Conservation (phyloP, 1,140 invertebrate genomes). For the Lepidurus arcticus region DNA sequence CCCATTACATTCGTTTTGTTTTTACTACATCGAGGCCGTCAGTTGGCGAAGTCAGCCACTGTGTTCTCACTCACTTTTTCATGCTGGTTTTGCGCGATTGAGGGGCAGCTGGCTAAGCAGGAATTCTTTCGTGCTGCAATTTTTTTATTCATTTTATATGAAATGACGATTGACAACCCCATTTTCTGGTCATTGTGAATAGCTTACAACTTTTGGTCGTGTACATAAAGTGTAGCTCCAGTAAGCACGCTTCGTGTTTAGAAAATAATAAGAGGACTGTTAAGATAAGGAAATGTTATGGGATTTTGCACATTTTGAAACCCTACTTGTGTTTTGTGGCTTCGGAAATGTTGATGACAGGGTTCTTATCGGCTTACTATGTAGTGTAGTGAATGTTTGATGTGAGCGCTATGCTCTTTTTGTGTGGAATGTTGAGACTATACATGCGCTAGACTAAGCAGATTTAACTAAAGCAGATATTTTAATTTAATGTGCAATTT, state of each 20-base stretch:
- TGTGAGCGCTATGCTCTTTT: neutral
- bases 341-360: slow-evolving; percentile 4
- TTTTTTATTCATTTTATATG: neutral
- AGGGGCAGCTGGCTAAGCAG: neutral
- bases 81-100: neutral
- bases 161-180: slow-evolving; percentile 18
- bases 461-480: neutral
- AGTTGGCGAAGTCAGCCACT: slow-evolving; percentile 1
- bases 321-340: neutral
- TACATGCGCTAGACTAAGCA: neutral
- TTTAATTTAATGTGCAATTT: no score
- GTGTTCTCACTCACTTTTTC: neutral
- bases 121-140: neutral
- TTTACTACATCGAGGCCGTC: neutral
- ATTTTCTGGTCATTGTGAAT: slow-evolving; percentile 22
- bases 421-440: neutral
- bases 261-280: neutral
- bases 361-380: slow-evolving; percentile 15
- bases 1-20: neutral
- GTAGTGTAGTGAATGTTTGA: slow-evolving; percentile 3
- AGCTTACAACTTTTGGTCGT: neutral
- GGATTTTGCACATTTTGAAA: slow-evolving; percentile 11
- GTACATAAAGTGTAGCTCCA: slow-evolving; percentile 13
- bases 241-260: slow-evolving; percentile 15
- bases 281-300: neutral